These are phyloP conservation scores for Pseudorhombus dupliciocellatus DNA, from an alignment of 2,113 vertebrate species.

Conservation along the genomic window DNA sequence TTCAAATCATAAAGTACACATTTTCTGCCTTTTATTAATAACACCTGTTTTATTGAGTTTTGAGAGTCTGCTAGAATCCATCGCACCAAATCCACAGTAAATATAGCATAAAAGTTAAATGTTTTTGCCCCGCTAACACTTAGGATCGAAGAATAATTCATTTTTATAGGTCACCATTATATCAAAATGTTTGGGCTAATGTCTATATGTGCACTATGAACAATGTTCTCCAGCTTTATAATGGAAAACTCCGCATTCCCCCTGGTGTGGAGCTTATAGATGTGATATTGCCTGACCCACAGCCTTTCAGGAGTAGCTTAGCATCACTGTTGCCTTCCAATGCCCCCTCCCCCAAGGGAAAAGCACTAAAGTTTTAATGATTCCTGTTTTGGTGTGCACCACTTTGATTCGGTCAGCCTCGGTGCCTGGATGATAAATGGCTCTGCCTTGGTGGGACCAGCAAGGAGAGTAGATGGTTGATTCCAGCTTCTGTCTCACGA, in stretches of 20 bases:
- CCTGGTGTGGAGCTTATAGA: constrained; percentile 6
- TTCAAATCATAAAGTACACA: neutral
- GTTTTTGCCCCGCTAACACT: neutral
- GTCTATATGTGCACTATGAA: constrained; percentile 1
- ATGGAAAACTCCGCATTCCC: neutral
- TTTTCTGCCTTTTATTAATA: neutral
- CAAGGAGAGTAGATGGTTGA: constrained; percentile 60
- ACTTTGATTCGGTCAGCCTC: constrained; percentile 71
- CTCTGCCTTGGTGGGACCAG: constrained; percentile 63
- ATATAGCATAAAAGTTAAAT: too few species aligned
- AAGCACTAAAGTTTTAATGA: constrained; percentile 80
- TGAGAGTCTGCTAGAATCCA: neutral
- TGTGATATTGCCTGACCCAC: constrained; percentile 26
- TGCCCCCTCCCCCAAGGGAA: constrained; percentile 52
- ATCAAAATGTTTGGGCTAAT: neutral
- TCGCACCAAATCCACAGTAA: neutral
- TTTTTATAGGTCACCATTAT: neutral
- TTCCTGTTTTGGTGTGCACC: constrained; percentile 71
- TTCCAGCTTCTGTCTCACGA: constrained; percentile 47
- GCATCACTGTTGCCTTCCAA: constrained; percentile 47
- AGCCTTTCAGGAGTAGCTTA: constrained; percentile 52
- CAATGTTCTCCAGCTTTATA: neutral
- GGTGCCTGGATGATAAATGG: constrained; percentile 80
- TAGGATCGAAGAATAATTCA: neutral
- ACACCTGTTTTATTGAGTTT: neutral